These are phyloP conservation scores for Clamator glandarius DNA, from an alignment of 2,797 vertebrate genomes.

Conservation along the genomic window DNA sequence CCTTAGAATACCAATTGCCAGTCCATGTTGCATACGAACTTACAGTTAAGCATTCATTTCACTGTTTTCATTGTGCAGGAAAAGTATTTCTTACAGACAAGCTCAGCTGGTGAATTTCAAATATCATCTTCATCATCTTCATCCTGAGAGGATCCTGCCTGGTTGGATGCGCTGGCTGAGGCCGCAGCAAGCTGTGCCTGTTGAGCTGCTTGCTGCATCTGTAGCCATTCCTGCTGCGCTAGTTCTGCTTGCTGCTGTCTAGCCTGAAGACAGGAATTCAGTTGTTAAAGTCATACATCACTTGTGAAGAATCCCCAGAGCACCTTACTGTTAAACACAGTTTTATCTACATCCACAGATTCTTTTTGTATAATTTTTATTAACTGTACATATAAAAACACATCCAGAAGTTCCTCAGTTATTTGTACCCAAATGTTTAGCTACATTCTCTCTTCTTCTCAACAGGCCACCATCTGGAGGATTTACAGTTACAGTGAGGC, in stretches of 20 bases:
- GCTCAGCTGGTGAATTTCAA: constrained; percentile 82
- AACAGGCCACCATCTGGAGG: not conserved
- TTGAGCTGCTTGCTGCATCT: constrained; percentile 98
- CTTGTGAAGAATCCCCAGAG: not conserved
- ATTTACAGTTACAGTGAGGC: not conserved
- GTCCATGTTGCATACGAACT: constrained; percentile 79
- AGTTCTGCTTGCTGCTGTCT: constrained; percentile 98
- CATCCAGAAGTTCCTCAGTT: not conserved
- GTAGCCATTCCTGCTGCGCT: constrained; percentile 98
- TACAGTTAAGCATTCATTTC: constrained; percentile 79
- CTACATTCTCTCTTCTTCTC: not conserved
- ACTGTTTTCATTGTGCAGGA: constrained; percentile 78
- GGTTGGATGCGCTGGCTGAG: constrained; percentile 91
- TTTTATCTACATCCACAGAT: not conserved
- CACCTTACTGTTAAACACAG: not conserved
- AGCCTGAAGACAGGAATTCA: constrained; percentile 81
- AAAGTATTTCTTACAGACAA: constrained; percentile 74
- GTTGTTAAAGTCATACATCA: not conserved
- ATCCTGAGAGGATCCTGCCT: constrained; percentile 96
- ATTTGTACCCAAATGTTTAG: not conserved
- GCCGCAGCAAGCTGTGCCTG: constrained; percentile 96
- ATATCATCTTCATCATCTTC: constrained; percentile 98
- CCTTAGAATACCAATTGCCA: constrained; percentile 82
- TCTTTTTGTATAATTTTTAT: not conserved
- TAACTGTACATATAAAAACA: not conserved